A percentile compares a stretch with the other conserved stretches of the same genome.
Evolutionary conservation across 2,888 invertebrate genomes (phyloP).

Genomic region (Julus scanicus): DNA sequence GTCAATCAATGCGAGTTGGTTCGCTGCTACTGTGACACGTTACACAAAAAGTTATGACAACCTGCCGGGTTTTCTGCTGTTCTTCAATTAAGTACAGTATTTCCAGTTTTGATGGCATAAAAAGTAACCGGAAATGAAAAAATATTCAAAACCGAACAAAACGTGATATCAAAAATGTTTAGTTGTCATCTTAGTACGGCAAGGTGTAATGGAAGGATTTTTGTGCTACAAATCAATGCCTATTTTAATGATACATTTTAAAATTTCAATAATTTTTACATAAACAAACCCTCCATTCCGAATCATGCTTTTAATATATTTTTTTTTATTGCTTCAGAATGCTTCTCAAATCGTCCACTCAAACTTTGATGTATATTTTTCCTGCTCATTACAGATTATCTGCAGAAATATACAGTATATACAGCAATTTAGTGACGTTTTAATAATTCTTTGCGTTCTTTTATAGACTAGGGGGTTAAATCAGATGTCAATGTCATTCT

Average conservation of each 20-base stretch:
- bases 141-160: background rate
- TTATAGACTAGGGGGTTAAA: background rate
- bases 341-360: background rate
- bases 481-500: background rate
- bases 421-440: background rate
- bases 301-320: background rate
- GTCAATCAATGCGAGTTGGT: background rate
- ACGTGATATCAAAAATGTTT: background rate
- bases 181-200: background rate
- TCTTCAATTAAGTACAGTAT: background rate
- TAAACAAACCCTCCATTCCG: background rate
- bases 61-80: background rate
- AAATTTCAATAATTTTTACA: constrained; percentile 8
- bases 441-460: background rate
- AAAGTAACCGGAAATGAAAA: background rate
- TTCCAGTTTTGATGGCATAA: background rate
- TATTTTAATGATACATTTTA: background rate
- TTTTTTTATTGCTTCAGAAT: background rate
- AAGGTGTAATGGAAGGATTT: background rate
- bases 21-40: background rate
- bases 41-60: background rate
- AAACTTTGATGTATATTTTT: background rate
- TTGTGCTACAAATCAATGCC: background rate
- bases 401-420: no score
- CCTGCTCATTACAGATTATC: background rate